Evolutionary conservation across 2,888 invertebrate species (phyloP).

Genomic region (Conus canariensis): DNA sequence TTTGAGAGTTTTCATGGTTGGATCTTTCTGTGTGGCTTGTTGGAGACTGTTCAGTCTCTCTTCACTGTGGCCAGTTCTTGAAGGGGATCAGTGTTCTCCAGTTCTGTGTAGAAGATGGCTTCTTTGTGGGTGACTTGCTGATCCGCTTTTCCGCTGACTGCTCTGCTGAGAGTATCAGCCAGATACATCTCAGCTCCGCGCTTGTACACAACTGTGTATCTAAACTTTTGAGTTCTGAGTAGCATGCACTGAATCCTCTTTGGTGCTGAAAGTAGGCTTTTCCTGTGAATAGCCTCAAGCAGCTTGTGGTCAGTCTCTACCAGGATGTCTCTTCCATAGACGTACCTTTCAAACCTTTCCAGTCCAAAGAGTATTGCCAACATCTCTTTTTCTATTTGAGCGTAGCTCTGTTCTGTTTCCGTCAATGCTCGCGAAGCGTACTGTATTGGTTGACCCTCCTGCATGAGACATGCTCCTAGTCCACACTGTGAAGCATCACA

Average conservation of each 20-base stretch:
- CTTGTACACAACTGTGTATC: neutral
- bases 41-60: too few relatives aligned
- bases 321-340: neutral
- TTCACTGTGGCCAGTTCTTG: too few relatives aligned
- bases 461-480: neutral
- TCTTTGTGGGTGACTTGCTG: neutral
- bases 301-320: neutral
- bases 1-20: too few relatives aligned
- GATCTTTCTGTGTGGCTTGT: neutral
- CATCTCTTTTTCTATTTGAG: conserved; percentile 15
- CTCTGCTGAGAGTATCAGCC: neutral
- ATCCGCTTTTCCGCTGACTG: neutral
- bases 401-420: neutral
- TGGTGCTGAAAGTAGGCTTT: neutral
- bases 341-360: neutral
- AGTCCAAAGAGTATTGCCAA: conserved; percentile 1
- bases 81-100: too few relatives aligned
- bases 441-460: conserved; percentile 10
- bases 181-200: neutral
- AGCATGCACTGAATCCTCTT: neutral
- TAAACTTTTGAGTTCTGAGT: neutral
- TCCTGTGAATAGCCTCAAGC: neutral
- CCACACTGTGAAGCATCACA: neutral
- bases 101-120: too few relatives aligned
- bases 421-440: neutral